These are phyloP conservation scores for Aplysina aerophoba DNA, from an alignment of 37 sponge, comb jelly and placozoan species.

Conservation along the genomic window DNA sequence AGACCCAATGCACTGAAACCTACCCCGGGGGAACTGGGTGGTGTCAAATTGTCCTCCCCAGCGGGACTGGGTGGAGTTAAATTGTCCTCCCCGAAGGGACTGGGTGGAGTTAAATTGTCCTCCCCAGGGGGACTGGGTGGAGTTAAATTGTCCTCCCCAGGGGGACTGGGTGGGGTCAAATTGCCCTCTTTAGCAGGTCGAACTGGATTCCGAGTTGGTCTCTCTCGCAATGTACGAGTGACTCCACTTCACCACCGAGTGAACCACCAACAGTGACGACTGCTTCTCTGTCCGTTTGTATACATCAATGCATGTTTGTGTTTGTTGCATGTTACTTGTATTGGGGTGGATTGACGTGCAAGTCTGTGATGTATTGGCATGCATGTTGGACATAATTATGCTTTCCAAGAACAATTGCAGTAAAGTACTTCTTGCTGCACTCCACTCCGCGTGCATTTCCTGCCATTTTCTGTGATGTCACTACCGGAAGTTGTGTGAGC, in stretches of 20 bases:
- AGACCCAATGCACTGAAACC: not conserved
- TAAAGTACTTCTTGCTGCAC: too few species aligned
- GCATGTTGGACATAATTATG: too few species aligned
- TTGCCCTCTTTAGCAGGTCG: not conserved
- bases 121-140: constrained; percentile 10
- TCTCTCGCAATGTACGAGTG: not conserved
- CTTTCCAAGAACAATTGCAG: too few species aligned
- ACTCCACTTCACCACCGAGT: not conserved
- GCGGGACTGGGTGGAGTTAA: constrained; percentile 1
- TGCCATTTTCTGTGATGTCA: too few species aligned
- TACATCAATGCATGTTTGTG: too few species aligned
- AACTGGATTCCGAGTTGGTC: constrained; percentile 3
- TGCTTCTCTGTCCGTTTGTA: not conserved
- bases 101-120: constrained; percentile 12
- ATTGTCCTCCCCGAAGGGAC: not conserved
- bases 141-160: not conserved
- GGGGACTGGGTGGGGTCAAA: constrained; percentile 2
- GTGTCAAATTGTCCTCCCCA: not conserved
- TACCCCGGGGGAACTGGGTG: constrained; percentile 12
- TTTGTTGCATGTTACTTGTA: too few species aligned
- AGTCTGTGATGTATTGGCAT: too few species aligned
- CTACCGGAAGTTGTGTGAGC: too few species aligned
- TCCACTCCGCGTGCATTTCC: too few species aligned
- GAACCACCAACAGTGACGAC: not conserved
- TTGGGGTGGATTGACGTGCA: too few species aligned